phyloP scores from a whole-genome alignment of 2,113 vertebrate species.

The Leptosomus discolor region DNA sequence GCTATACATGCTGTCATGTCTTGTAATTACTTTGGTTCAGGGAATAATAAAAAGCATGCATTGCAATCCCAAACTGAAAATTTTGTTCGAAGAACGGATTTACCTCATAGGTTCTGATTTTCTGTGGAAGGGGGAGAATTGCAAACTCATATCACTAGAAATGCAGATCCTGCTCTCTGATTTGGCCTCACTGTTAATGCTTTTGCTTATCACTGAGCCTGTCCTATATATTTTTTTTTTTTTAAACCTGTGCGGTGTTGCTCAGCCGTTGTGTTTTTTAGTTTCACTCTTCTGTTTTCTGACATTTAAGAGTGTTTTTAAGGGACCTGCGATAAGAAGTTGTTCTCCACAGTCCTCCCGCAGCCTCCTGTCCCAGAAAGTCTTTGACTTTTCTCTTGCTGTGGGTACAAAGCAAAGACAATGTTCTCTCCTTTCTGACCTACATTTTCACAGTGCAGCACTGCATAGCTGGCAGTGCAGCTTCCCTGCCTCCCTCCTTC shows the following conservation, averaged over 20 bases:
- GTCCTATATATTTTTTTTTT: neutral
- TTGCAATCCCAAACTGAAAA: neutral
- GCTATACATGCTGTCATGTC: neutral
- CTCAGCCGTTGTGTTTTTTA: neutral
- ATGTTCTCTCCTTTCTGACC: neutral
- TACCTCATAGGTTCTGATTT: neutral
- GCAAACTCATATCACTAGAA: neutral
- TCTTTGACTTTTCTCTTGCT: neutral
- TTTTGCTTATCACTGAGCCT: neutral
- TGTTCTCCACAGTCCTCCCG: neutral
- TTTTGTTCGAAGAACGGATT: neutral
- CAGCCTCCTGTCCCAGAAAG: neutral
- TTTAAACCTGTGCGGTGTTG: neutral
- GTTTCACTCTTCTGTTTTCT: neutral
- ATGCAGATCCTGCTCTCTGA: neutral
- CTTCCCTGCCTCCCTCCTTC: neutral
- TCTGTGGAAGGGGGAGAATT: neutral
- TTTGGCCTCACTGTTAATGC: neutral
- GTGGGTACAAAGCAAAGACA: neutral
- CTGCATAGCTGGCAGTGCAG: neutral
- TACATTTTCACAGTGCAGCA: neutral
- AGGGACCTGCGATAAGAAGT: neutral
- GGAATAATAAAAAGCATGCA: neutral
- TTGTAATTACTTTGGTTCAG: neutral
- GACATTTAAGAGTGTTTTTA: neutral